These are phyloP conservation scores for Clavelina lepadiformis DNA, from an alignment of 23 tunicate genomes.

Conservation along the genomic window DNA sequence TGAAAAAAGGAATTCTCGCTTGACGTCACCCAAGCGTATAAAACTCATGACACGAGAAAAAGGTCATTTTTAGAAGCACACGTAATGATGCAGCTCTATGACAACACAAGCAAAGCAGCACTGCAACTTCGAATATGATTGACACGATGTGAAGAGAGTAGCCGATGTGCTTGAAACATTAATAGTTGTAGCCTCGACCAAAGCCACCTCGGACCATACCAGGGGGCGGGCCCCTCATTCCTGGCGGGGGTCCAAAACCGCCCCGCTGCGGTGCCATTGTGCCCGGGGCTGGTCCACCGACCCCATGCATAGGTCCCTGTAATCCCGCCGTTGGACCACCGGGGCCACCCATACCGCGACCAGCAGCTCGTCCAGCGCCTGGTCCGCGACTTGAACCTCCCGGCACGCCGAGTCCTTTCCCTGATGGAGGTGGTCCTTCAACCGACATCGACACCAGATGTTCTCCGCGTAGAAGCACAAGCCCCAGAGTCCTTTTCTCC, in stretches of 20 bases:
- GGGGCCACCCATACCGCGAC: constrained; percentile 97
- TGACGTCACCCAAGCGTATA: no score
- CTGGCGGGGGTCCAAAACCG: constrained; percentile 90
- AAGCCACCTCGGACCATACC: constrained; percentile 98
- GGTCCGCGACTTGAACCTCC: constrained; percentile 65
- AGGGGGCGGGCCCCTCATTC: constrained; percentile 82
- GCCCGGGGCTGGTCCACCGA: constrained; percentile 88
- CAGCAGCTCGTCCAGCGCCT: constrained; percentile 91
- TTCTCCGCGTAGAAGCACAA: constrained; percentile 90
- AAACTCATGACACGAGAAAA: no score
- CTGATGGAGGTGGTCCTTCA: constrained; percentile 98
- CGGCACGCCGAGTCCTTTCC: constrained; percentile 56
- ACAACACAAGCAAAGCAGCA: no score
- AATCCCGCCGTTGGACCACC: constrained; percentile 95
- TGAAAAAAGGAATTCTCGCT: no score
- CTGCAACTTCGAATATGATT: no score
- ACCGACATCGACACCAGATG: constrained; percentile 99
- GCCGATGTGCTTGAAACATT: no score
- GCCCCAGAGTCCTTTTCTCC: constrained; percentile 89
- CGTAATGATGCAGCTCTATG: no score
- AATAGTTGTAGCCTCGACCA: no score
- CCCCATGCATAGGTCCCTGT: constrained; percentile 84
- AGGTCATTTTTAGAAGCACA: no score
- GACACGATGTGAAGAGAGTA: no score
- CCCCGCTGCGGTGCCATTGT: constrained; percentile 89